These are phyloP conservation scores for Nipponacmea schrenckii DNA, from an alignment of 2,888 invertebrate species.

Conservation along the genomic window DNA sequence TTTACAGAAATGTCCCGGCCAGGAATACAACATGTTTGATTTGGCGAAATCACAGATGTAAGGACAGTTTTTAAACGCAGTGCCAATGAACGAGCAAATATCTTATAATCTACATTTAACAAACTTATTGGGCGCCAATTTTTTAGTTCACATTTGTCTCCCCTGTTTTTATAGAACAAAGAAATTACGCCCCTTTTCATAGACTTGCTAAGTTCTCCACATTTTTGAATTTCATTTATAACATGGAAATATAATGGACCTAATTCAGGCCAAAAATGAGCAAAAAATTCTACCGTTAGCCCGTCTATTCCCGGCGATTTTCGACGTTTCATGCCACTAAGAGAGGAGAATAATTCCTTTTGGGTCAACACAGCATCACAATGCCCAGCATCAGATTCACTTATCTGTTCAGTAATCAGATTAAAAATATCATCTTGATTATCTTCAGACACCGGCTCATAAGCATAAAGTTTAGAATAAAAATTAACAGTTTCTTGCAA, in stretches of 20 bases:
- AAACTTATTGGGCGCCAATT: slow-evolving; percentile 40
- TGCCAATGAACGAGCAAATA: slow-evolving; percentile 34
- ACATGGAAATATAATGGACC: neutral
- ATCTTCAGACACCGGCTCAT: neutral
- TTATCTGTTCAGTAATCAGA: neutral
- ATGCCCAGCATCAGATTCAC: neutral
- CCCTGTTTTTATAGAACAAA: slow-evolving; percentile 35
- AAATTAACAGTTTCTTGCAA: neutral
- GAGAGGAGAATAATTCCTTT: slow-evolving; percentile 11
- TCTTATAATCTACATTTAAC: slow-evolving; percentile 40
- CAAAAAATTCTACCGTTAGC: slow-evolving; percentile 34
- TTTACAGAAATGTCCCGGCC: slow-evolving; percentile 40
- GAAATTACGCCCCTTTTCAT: slow-evolving; percentile 25
- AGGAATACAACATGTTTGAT: slow-evolving; percentile 40
- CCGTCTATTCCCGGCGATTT: slow-evolving; percentile 38
- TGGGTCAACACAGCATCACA: slow-evolving; percentile 3
- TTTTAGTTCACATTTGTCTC: slow-evolving; percentile 28
- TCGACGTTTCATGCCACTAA: slow-evolving; percentile 25
- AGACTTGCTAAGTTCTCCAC: slow-evolving; percentile 19
- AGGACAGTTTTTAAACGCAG: slow-evolving; percentile 31
- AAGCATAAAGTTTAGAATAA: neutral
- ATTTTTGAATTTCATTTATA: slow-evolving; percentile 21
- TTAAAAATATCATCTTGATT: neutral
- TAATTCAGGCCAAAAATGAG: slow-evolving; percentile 18
- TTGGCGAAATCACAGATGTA: slow-evolving; percentile 25